Conservation (phyloP, 2,888 invertebrate genomes). For the Tiliacea aurago region DNA sequence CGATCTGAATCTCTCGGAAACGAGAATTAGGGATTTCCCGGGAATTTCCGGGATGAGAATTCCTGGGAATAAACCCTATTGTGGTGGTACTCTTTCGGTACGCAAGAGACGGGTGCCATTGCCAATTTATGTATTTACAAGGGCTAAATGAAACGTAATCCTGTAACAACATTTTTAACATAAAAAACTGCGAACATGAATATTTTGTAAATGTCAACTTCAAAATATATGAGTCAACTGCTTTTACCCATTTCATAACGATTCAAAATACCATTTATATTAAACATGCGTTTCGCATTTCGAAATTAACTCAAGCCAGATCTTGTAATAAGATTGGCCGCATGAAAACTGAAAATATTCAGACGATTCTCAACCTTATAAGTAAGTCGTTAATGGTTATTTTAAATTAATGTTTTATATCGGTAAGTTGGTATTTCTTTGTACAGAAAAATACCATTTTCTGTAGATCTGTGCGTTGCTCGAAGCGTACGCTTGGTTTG, state of each 20-base stretch:
- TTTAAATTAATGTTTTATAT: slow-evolving; percentile 48
- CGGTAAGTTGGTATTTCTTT: slow-evolving; percentile 60
- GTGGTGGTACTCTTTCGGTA: neutral
- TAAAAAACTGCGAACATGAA: neutral
- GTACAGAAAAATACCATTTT: slow-evolving; percentile 72
- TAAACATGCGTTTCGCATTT: slow-evolving; percentile 58
- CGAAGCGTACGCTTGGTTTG: slow-evolving; percentile 85
- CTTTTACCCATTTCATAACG: slow-evolving; percentile 51
- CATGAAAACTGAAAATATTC: slow-evolving; percentile 17
- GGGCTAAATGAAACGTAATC: neutral
- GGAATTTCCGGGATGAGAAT: no score
- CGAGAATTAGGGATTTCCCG: no score
- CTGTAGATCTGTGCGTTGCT: slow-evolving; percentile 82
- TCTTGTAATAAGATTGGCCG: slow-evolving; percentile 43
- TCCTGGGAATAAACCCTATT: no score
- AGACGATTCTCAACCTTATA: slow-evolving; percentile 48
- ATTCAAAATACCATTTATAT: slow-evolving; percentile 56
- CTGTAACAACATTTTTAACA: neutral
- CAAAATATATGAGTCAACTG: slow-evolving; percentile 13
- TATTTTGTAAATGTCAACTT: neutral
- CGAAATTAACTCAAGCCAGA: slow-evolving; percentile 60
- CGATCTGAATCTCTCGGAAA: no score
- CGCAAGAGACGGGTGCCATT: neutral
- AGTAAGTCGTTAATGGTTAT: slow-evolving; percentile 17
- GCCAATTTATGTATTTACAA: neutral